Evolutionary conservation across 2,113 vertebrate species (phyloP).

Genomic region (Paracanthobrama guichenoti): DNA sequence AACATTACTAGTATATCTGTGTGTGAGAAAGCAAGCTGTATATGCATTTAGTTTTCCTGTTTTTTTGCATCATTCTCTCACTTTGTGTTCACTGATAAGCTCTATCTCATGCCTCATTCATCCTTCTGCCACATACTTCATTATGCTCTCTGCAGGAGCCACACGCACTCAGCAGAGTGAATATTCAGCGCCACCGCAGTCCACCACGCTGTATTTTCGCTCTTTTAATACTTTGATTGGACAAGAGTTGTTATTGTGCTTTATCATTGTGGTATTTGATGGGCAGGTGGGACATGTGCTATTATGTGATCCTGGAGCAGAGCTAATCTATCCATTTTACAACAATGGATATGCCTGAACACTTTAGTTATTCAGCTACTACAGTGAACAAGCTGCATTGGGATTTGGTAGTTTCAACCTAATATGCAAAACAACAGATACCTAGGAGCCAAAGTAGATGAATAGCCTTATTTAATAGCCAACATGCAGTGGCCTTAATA

Average conservation of each 20-base stretch:
- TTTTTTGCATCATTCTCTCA: background rate
- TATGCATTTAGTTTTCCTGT: background rate
- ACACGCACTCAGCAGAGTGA: conserved; percentile 5
- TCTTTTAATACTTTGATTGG: conserved; percentile 20
- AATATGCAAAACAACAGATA: background rate
- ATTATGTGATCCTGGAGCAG: background rate
- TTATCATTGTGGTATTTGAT: conserved; percentile 9
- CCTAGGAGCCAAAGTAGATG: background rate
- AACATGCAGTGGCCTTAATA: background rate
- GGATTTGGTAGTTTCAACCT: background rate
- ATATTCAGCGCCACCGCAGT: conserved; percentile 22
- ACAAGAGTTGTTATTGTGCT: conserved; percentile 25
- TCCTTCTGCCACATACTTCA: conserved; percentile 17
- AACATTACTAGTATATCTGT: background rate
- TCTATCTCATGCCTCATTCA: conserved; percentile 23
- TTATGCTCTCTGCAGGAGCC: conserved; percentile 18
- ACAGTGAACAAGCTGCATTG: background rate
- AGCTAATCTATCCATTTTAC: background rate
- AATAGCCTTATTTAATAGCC: background rate
- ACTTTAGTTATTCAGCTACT: background rate
- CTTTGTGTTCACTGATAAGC: conserved; percentile 13
- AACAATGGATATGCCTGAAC: background rate
- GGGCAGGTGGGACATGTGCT: background rate
- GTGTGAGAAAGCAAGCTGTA: background rate
- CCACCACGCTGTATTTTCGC: background rate